Conservation (phyloP, 1,140 invertebrate species). For the Dryas iulia region DNA sequence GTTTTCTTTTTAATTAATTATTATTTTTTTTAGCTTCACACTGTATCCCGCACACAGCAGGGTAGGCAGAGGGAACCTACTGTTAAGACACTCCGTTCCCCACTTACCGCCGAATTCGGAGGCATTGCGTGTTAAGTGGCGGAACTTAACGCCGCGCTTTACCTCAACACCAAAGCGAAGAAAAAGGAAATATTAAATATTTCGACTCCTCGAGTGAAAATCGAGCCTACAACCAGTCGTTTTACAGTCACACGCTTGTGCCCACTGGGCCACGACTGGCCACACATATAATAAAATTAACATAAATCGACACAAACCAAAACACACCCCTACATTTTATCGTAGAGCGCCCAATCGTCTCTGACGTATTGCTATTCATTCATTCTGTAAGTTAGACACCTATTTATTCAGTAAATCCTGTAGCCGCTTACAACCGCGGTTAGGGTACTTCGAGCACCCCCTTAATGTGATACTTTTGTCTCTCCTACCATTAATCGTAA, state of each 20-base stretch:
- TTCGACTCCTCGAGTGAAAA: too few relatives aligned
- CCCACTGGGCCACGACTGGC: too few relatives aligned
- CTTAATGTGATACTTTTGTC: constrained; percentile 22
- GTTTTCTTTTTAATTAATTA: too few relatives aligned
- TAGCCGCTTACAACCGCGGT: constrained; percentile 27
- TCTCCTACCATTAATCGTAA: constrained; percentile 20
- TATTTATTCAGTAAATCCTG: constrained; percentile 61
- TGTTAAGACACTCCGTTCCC: neutral
- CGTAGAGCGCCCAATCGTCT: constrained; percentile 54
- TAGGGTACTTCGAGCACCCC: constrained; percentile 29
- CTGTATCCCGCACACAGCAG: neutral
- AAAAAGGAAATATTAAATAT: neutral
- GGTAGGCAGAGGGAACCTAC: neutral
- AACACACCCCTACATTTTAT: constrained; percentile 47
- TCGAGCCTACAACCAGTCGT: too few relatives aligned
- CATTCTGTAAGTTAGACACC: constrained; percentile 46
- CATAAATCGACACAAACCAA: constrained; percentile 20
- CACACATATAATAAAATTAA: neutral
- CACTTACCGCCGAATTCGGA: neutral
- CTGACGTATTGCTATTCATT: constrained; percentile 67
- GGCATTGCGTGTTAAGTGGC: neutral
- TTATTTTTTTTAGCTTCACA: neutral
- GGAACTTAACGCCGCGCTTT: neutral
- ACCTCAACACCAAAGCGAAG: too few relatives aligned
- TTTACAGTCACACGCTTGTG: too few relatives aligned